phyloP scores from a whole-genome alignment of 1,140 invertebrate genomes.

The Cardiocondyla obscurior region DNA sequence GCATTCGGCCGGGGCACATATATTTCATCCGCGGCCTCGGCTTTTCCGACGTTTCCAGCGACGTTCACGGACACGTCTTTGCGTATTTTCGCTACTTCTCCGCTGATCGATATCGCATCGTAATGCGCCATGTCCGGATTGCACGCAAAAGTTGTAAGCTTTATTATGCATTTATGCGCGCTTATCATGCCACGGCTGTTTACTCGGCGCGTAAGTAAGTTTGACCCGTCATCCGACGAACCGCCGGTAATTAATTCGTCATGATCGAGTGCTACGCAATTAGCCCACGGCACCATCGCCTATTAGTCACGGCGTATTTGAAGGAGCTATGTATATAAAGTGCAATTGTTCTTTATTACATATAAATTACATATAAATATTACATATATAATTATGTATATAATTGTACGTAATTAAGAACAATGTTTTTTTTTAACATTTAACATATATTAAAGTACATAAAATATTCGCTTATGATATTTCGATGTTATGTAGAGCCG shows the following conservation, averaged over 20 bases:
- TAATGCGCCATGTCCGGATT: slow-evolving; percentile 5
- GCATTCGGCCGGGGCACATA: neutral
- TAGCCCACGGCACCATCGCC: slow-evolving; percentile 11
- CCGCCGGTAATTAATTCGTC: slow-evolving; percentile 63
- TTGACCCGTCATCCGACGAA: slow-evolving; percentile 40
- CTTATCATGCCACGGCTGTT: slow-evolving; percentile 26
- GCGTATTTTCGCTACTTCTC: slow-evolving; percentile 74
- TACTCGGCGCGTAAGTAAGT: slow-evolving; percentile 24
- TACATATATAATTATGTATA: too few relatives aligned
- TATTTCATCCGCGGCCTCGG: slow-evolving; percentile 19
- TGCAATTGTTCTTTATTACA: neutral
- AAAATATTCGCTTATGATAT: neutral
- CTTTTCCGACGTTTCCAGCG: slow-evolving; percentile 51
- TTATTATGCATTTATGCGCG: slow-evolving; percentile 51
- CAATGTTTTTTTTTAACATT: neutral
- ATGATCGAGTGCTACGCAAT: slow-evolving; percentile 43
- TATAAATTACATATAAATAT: too few relatives aligned
- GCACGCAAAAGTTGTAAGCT: slow-evolving; percentile 40
- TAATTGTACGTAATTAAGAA: neutral
- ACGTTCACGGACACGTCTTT: slow-evolving; percentile 69
- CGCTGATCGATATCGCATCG: slow-evolving; percentile 58
- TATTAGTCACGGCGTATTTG: slow-evolving; percentile 4
- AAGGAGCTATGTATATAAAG: neutral
- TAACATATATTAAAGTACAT: too few relatives aligned
- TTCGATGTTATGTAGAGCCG: neutral